A percentile compares a stretch with the other conserved stretches of the same genome.
Conservation (phyloP, 2,888 invertebrate species). For the Thyatira batis region DNA sequence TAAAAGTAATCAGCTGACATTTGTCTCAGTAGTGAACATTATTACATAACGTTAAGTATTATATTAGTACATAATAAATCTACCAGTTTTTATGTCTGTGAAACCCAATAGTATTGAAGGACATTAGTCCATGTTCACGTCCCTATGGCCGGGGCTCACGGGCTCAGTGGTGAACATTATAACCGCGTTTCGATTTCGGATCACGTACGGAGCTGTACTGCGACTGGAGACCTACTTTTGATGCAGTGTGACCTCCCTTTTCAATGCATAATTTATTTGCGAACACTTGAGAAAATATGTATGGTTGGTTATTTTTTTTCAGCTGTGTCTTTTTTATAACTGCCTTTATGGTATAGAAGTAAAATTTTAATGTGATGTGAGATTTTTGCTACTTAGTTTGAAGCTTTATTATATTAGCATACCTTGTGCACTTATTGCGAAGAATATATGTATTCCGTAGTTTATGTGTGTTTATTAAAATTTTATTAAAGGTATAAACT, state of each 20-base stretch:
- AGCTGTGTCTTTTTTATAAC: too few species aligned
- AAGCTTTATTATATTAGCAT: too few species aligned
- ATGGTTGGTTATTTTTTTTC: not conserved
- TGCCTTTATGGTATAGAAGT: too few species aligned
- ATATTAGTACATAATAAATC: not conserved
- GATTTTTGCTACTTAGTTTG: too few species aligned
- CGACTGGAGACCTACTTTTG: not conserved
- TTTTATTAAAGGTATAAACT: too few species aligned
- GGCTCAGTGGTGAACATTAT: not conserved
- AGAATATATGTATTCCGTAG: too few species aligned
- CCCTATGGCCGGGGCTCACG: not conserved
- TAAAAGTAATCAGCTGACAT: not conserved
- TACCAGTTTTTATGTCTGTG: not conserved
- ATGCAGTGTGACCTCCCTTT: not conserved
- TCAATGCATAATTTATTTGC: not conserved
- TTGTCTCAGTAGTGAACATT: not conserved
- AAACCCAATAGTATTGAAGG: slow-evolving; percentile 8
- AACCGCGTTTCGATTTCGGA: not conserved
- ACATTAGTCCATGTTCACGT: slow-evolving; percentile 9
- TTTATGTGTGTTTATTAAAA: too few species aligned
- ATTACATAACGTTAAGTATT: too few species aligned
- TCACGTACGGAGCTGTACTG: not conserved
- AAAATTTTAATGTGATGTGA: too few species aligned
- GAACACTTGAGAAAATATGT: not conserved
- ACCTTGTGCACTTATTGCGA: too few species aligned